Conservation (phyloP, 2,888 invertebrate genomes). For the Cosmia trapezina region DNA sequence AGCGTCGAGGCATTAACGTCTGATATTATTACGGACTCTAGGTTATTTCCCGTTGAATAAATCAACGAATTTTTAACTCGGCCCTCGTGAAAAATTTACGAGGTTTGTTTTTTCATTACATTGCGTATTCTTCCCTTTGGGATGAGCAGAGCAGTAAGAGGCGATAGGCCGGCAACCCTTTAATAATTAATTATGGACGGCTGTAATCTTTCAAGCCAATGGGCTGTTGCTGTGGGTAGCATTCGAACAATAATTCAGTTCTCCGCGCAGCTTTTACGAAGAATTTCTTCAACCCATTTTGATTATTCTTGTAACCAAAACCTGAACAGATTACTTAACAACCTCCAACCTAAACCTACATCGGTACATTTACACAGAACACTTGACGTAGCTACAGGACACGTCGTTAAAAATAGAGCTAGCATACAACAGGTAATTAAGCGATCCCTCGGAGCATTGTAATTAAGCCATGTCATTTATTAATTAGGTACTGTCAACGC, state of each 20-base stretch:
- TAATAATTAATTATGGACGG: constrained; percentile 64
- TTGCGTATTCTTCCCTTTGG: constrained; percentile 62
- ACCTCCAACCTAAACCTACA: neutral
- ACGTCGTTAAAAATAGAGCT: constrained; percentile 23
- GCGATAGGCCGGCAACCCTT: constrained; percentile 58
- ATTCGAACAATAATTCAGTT: constrained; percentile 13
- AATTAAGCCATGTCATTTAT: constrained; percentile 40
- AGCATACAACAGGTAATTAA: constrained; percentile 30
- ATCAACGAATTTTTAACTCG: constrained; percentile 67
- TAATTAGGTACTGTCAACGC: constrained; percentile 27
- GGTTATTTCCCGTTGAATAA: constrained; percentile 68
- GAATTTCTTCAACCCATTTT: neutral
- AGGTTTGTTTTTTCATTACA: constrained; percentile 65
- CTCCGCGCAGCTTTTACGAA: neutral
- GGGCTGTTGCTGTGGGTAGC: constrained; percentile 11
- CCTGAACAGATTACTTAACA: neutral
- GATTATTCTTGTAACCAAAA: neutral
- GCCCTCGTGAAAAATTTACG: constrained; percentile 63
- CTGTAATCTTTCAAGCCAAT: constrained; percentile 62
- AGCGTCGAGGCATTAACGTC: constrained; percentile 68
- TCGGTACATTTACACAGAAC: neutral
- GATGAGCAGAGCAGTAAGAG: constrained; percentile 63
- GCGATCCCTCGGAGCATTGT: constrained; percentile 41
- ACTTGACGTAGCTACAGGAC: neutral
- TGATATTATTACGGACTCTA: constrained; percentile 66